phyloP scores from a whole-genome alignment of 1,140 invertebrate species.

The Scaptomyza montana region DNA sequence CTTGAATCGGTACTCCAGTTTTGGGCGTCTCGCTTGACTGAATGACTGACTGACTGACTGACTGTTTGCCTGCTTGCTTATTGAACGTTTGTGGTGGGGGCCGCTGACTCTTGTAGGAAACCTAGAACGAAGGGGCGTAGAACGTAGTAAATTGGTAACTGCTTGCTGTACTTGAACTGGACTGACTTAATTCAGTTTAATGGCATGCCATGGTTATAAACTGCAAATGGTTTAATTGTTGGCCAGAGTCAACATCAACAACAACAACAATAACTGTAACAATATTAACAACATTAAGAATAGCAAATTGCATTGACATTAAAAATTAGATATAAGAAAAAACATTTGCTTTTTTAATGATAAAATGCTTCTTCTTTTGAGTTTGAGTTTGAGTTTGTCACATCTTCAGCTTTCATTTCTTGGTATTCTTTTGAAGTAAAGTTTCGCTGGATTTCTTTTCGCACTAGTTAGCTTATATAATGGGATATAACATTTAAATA shows the following conservation, averaged over 20 bases:
- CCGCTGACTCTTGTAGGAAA: too few species aligned
- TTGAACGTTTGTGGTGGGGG: conserved; percentile 8
- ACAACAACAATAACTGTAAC: conserved; percentile 14
- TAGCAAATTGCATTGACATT: conserved; percentile 50
- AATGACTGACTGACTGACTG: conserved; percentile 66
- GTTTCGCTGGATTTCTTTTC: neutral
- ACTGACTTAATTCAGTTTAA: conserved; percentile 80
- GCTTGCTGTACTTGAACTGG: conserved; percentile 27
- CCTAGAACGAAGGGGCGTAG: neutral
- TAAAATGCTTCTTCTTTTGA: conserved; percentile 5
- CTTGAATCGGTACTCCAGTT: conserved; percentile 75
- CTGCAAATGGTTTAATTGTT: conserved; percentile 80
- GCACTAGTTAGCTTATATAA: too few species aligned
- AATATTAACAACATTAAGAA: conserved; percentile 5
- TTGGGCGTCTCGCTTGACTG: conserved; percentile 71
- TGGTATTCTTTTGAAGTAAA: neutral
- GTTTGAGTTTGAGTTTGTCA: neutral
- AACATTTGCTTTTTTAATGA: conserved; percentile 16
- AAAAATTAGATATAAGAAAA: conserved; percentile 15
- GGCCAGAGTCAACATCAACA: conserved; percentile 32
- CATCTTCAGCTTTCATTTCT: conserved; percentile 1
- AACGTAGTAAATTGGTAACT: conserved; percentile 9
- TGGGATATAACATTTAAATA: too few species aligned
- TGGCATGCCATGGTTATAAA: conserved; percentile 77
- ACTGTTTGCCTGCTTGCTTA: conserved; percentile 28